These are phyloP conservation scores for Hypolimnas misippus DNA, from an alignment of 2,888 invertebrate genomes.

Conservation along the genomic window DNA sequence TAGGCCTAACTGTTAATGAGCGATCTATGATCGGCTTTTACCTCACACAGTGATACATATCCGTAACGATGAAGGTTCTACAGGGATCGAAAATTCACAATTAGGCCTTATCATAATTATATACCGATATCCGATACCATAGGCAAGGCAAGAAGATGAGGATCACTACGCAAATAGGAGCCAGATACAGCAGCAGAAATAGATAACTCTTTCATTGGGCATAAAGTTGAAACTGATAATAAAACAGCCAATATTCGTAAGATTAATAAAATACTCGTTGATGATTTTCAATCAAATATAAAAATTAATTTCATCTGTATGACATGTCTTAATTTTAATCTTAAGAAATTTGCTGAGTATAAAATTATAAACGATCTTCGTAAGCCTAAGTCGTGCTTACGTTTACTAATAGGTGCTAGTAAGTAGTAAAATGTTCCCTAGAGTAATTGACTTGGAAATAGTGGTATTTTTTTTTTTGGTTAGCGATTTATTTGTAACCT, in stretches of 20 bases:
- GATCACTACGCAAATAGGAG: conserved; percentile 29
- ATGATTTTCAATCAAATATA: conserved; percentile 39
- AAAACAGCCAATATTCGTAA: conserved; percentile 36
- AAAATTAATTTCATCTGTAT: conserved; percentile 39
- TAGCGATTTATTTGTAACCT: conserved; percentile 56
- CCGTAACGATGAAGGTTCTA: conserved; percentile 13
- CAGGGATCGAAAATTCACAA: conserved; percentile 29
- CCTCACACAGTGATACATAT: conserved; percentile 14
- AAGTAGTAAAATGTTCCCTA: conserved; percentile 90
- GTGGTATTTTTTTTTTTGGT: conserved; percentile 73
- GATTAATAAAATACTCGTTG: conserved; percentile 23
- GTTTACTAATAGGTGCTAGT: conserved; percentile 78
- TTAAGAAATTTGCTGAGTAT: conserved; percentile 79
- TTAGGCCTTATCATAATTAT: conserved; percentile 38
- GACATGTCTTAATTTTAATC: conserved; percentile 70
- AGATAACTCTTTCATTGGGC: conserved; percentile 15
- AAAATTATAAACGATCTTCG: conserved; percentile 80
- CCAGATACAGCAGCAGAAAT: conserved; percentile 52
- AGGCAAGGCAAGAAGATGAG: conserved; percentile 33
- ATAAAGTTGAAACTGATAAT: conserved; percentile 20
- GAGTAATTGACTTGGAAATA: conserved; percentile 93
- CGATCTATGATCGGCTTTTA: conserved; percentile 22
- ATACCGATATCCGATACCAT: conserved; percentile 23
- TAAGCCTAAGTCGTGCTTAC: conserved; percentile 80
- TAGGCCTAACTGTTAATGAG: conserved; percentile 37